These are phyloP conservation scores for Pampus argenteus DNA, from an alignment of 2,797 vertebrate species.

Conservation along the genomic window DNA sequence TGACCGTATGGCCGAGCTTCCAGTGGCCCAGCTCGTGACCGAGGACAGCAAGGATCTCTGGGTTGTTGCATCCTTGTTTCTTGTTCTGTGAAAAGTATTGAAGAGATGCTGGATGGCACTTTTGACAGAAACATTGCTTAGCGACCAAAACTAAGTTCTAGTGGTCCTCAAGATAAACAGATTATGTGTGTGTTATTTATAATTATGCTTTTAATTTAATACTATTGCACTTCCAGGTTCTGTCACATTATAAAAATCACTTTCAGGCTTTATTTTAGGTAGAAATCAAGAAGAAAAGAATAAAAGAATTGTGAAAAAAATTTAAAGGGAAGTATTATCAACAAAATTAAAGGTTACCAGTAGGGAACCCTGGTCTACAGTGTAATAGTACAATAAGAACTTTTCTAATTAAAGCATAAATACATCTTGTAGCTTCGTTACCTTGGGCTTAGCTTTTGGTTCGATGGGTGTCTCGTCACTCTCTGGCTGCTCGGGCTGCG, in stretches of 20 bases:
- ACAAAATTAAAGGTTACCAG: too few relatives aligned
- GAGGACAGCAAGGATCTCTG: constrained; percentile 96
- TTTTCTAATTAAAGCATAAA: background rate
- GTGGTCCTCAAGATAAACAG: background rate
- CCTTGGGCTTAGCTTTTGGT: constrained; percentile 90
- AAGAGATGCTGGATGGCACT: background rate
- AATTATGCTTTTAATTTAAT: background rate
- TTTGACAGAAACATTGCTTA: background rate
- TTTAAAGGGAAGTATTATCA: too few relatives aligned
- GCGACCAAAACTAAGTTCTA: background rate
- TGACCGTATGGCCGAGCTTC: constrained; percentile 98
- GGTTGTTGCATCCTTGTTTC: constrained; percentile 98
- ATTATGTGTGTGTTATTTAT: background rate
- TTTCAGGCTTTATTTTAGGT: background rate
- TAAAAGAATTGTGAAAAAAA: too few relatives aligned
- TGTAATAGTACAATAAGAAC: background rate
- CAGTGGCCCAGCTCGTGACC: constrained; percentile 98
- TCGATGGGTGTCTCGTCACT: constrained; percentile 78
- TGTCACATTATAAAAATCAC: background rate
- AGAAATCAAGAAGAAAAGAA: background rate
- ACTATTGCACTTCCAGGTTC: background rate
- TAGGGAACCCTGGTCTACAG: background rate
- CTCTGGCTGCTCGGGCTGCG: constrained; percentile 81
- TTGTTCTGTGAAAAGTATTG: constrained; percentile 85
- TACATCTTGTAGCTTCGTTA: constrained; percentile 65